Percentiles rank a stretch among this genome's conserved stretches.
These are phyloP conservation scores for Aleiodes alternator DNA, from an alignment of 2,888 invertebrate genomes.

Conservation along the genomic window DNA sequence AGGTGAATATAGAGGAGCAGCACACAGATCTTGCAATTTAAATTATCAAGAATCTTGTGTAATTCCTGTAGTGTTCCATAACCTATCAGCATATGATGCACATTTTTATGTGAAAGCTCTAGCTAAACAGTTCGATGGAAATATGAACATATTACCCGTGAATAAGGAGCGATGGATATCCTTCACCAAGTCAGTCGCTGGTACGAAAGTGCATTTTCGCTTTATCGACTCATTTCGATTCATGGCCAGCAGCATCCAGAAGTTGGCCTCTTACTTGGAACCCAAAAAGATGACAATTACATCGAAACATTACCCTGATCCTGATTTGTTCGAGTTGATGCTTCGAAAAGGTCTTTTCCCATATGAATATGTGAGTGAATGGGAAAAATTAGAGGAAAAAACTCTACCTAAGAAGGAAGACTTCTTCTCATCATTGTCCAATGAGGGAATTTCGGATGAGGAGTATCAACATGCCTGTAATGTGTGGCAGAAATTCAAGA, in stretches of 20 bases:
- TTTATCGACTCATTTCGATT: slow-evolving; percentile 3
- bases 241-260: slow-evolving; percentile 3
- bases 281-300: neutral
- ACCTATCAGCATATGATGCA: slow-evolving; percentile 54
- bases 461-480: slow-evolving; percentile 22
- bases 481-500: slow-evolving; percentile 34
- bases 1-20: neutral
- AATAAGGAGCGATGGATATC: slow-evolving; percentile 5
- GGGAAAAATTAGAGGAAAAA: slow-evolving; percentile 37
- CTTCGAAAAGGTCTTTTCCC: slow-evolving; percentile 65
- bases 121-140: neutral
- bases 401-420: slow-evolving; percentile 49
- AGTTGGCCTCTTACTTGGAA: neutral
- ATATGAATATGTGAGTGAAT: slow-evolving; percentile 63
- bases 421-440: slow-evolving; percentile 56
- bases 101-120: neutral
- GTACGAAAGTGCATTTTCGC: neutral
- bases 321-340: too few species aligned
- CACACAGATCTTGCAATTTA: neutral
- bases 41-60: neutral
- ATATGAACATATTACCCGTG: neutral
- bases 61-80: neutral
- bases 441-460: too few species aligned
- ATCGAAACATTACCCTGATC: neutral
- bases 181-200: neutral